Percentiles rank a stretch among this genome's conserved stretches.
Evolutionary conservation across 2,113 vertebrate genomes (phyloP).

Genomic region (Syngnathoides biaculeatus): DNA sequence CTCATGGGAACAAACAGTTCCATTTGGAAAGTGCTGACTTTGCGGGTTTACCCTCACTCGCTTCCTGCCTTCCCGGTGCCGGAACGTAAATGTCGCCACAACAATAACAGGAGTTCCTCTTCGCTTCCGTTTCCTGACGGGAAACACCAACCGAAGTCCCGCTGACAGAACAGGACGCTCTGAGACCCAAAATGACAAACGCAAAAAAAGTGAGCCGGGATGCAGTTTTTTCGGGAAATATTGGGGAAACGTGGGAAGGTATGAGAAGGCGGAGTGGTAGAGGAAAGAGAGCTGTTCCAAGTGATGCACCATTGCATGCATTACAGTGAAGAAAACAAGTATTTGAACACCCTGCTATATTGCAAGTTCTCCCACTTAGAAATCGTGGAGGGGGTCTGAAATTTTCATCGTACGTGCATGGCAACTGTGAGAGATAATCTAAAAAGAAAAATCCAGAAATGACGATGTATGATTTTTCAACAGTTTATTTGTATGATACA

Average conservation of each 20-base stretch:
- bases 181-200: neutral
- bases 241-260: neutral
- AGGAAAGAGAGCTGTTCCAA: neutral
- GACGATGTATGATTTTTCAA: no score
- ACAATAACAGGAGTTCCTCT: conserved; percentile 35
- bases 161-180: conserved; percentile 20
- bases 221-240: neutral
- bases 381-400: no score
- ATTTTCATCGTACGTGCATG: no score
- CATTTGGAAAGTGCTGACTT: conserved; percentile 47
- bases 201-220: neutral
- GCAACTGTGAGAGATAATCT: no score
- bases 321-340: no score
- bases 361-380: no score
- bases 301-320: no score
- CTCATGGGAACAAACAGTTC: conserved; percentile 20
- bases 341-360: no score
- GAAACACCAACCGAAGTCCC: conserved; percentile 1
- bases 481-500: no score
- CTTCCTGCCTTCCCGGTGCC: conserved; percentile 64
- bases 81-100: conserved; percentile 52
- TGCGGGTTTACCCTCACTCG: conserved; percentile 43
- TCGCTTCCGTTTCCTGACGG: conserved; percentile 5
- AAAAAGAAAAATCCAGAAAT: no score
- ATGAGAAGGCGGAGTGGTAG: neutral